Evolutionary conservation across 2,113 vertebrate genomes (phyloP).

Genomic region (Chamaetylas fuelleborni): DNA sequence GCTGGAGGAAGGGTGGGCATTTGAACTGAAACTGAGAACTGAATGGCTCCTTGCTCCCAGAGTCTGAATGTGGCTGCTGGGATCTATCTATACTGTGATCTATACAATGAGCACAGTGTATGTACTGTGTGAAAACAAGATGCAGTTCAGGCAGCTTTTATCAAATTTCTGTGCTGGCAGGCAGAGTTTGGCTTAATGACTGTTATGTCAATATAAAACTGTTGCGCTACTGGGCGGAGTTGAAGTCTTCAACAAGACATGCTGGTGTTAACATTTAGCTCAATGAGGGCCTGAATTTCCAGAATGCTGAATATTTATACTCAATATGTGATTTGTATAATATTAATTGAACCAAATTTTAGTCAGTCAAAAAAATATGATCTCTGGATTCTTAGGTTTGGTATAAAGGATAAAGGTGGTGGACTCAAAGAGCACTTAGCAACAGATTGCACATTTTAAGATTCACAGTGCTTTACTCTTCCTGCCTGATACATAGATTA

Average conservation of each 20-base stretch:
- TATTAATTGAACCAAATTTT: neutral
- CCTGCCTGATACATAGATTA: neutral
- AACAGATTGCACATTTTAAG: neutral
- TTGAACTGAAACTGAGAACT: neutral
- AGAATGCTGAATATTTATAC: neutral
- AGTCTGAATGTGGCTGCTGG: neutral
- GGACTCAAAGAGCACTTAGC: neutral
- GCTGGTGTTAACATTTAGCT: neutral
- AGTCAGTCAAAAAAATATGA: neutral
- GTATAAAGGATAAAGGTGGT: neutral
- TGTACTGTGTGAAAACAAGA: neutral
- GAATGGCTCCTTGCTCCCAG: neutral
- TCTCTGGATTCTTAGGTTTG: neutral
- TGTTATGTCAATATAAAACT: constrained; percentile 32
- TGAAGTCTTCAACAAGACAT: neutral
- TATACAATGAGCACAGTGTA: constrained; percentile 38
- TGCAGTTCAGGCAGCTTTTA: neutral
- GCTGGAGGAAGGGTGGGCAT: neutral
- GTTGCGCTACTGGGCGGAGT: neutral
- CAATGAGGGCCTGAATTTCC: neutral
- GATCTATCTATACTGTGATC: neutral
- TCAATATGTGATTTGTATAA: neutral
- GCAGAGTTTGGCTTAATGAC: neutral
- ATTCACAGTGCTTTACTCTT: neutral
- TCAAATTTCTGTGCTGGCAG: constrained; percentile 10